Base-by-base conservation (phyloP, 2,888 invertebrate genomes). In the Cataglyphis livida region DNA sequence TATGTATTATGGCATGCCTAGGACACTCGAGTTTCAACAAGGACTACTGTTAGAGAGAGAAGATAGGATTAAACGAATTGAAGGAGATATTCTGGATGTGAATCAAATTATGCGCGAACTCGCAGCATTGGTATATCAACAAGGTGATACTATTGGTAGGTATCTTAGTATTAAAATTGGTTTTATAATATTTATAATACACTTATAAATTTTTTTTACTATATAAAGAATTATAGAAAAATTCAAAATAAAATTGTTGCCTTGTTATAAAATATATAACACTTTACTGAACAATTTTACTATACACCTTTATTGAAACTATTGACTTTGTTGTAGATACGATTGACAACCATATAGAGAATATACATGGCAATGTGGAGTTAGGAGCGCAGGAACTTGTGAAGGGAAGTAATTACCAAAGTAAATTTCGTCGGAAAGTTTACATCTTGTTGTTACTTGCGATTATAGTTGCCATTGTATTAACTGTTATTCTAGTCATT, bases 101-200 rank as follows among this genome's bases (percentile, higher is more conserved):
- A 97, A 97, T 94, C 96, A 97, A 94, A 97, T 98, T 85, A 98
- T 98, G 97, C 96, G 96, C 81, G 97, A 97, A 65, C 95, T 98
- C 51, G 96, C 96, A 1, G 96, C 95, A 12, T 95, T 98, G 93
- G 97, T 98, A n/a, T 95, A 96, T 89, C 95, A 96, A 87, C 98
- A 98, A 94, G 96, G 96, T 18, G 96, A 97, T 91, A 95, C 95
- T 75, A 96, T 98, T 86, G 97, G 98, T 98, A 94, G 96, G 96
- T 93, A 81, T 73, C 21, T 68, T 38, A 15, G n/a, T 71, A 5
- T 7, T 75, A 44, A 54, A 51, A 51, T 6, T 25, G 25, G 6
- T 76, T 7, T n/a, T 38, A 10, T 28, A 48, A 51, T 18, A 48
- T 7, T n/a, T 38, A 10, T 28, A 48, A 51, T 18, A 48, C 48